Conservation (phyloP, 2,113 vertebrate genomes). For the Oceanites oceanicus region DNA sequence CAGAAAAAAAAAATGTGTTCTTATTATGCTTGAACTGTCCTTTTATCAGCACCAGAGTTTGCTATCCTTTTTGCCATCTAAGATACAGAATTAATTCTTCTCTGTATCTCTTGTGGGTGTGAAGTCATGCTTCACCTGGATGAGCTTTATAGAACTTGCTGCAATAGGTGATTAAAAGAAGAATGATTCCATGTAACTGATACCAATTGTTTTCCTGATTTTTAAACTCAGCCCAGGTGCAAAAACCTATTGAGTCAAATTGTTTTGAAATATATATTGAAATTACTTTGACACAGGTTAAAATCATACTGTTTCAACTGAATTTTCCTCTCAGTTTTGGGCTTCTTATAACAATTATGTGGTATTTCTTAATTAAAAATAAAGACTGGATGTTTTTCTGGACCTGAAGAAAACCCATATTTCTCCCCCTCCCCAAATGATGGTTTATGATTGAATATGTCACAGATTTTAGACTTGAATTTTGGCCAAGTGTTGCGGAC, state of each 20-base stretch:
- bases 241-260: background rate
- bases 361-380: background rate
- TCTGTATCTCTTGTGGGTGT: background rate
- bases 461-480: background rate
- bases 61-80: background rate
- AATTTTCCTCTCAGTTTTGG: background rate
- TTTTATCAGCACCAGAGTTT: background rate
- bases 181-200: background rate
- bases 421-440: background rate
- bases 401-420: background rate
- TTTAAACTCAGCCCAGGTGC: background rate
- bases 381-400: background rate
- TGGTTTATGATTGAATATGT: background rate
- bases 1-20: background rate
- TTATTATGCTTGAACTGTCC: background rate
- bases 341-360: background rate
- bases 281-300: background rate
- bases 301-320: background rate
- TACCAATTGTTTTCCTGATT: background rate
- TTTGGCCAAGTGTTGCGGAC: background rate
- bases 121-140: background rate
- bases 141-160: background rate
- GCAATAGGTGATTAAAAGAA: background rate
- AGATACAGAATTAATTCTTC: background rate
- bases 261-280: background rate